A percentile compares a stretch with the other conserved stretches of the same genome.
phyloP scores from a whole-genome alignment of 2,888 invertebrate genomes.

The Scaptodrosophila latifasciaeformis region DNA sequence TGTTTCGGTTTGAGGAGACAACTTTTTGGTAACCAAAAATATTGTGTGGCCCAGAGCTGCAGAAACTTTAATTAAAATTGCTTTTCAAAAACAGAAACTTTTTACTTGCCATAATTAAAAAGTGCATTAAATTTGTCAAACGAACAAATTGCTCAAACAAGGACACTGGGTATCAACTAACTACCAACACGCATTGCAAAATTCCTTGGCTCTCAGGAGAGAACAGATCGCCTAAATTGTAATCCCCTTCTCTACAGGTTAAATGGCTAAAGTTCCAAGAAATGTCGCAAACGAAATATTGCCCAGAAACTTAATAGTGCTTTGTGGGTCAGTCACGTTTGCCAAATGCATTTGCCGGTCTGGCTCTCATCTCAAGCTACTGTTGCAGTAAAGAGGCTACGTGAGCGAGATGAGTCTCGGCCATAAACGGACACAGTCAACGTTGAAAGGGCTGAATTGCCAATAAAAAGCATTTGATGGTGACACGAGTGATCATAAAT shows the following conservation, averaged over 20 bases:
- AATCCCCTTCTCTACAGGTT: constrained; percentile 7
- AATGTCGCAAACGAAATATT: background rate
- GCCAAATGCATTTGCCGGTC: too few relatives aligned
- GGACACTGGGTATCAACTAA: constrained; percentile 17
- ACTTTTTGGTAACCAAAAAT: constrained; percentile 11
- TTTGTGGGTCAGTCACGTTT: background rate
- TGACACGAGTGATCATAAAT: constrained; percentile 39
- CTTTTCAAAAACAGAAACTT: too few relatives aligned
- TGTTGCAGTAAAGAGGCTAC: background rate
- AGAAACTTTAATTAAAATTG: constrained; percentile 6
- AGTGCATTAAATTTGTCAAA: constrained; percentile 23
- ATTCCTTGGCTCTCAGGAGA: constrained; percentile 21
- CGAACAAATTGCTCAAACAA: too few relatives aligned
- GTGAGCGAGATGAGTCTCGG: too few relatives aligned
- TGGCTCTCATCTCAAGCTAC: background rate
- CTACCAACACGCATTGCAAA: constrained; percentile 30
- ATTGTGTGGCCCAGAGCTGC: constrained; percentile 1
- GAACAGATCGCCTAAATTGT: constrained; percentile 38
- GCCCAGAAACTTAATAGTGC: too few relatives aligned
- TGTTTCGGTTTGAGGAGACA: background rate
- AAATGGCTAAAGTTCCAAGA: background rate
- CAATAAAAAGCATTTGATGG: too few relatives aligned
- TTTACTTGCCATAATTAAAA: constrained; percentile 52
- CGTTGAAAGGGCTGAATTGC: too few relatives aligned
- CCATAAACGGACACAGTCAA: too few relatives aligned